Evolutionary conservation across 2,113 vertebrate species (phyloP).

Genomic region (Puffinus mauretanicus): DNA sequence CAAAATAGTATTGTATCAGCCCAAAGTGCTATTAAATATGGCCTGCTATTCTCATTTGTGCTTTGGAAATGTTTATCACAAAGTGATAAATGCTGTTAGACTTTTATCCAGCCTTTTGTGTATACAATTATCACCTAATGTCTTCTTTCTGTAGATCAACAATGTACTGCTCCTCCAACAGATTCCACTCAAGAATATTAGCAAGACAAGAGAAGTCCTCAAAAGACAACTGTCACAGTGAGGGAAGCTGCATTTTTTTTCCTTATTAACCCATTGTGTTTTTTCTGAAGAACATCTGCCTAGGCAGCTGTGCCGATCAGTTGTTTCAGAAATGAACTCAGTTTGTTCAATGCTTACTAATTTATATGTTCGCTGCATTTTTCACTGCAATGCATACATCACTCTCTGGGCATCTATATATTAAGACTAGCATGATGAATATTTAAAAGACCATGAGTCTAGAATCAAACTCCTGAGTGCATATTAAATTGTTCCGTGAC

Average conservation of each 20-base stretch:
- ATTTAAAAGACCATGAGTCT: constrained; percentile 12
- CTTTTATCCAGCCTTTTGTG: background rate
- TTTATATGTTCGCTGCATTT: background rate
- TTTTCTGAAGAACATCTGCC: background rate
- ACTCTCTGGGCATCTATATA: background rate
- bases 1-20: background rate
- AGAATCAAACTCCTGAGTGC: background rate
- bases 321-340: background rate
- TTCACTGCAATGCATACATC: background rate
- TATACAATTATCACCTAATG: background rate
- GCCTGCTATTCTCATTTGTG: background rate
- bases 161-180: background rate
- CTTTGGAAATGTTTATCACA: background rate
- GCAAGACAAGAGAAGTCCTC: background rate
- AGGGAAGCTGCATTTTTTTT: background rate
- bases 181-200: background rate
- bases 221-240: background rate
- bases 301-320: background rate
- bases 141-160: background rate
- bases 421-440: constrained; percentile 10
- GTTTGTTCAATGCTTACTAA: background rate
- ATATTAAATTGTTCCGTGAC: background rate
- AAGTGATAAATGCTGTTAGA: background rate
- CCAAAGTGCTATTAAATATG: background rate
- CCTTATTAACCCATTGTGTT: background rate